Base-by-base conservation (phyloP, 1,140 invertebrate species). In the Bombus picipes region DNA sequence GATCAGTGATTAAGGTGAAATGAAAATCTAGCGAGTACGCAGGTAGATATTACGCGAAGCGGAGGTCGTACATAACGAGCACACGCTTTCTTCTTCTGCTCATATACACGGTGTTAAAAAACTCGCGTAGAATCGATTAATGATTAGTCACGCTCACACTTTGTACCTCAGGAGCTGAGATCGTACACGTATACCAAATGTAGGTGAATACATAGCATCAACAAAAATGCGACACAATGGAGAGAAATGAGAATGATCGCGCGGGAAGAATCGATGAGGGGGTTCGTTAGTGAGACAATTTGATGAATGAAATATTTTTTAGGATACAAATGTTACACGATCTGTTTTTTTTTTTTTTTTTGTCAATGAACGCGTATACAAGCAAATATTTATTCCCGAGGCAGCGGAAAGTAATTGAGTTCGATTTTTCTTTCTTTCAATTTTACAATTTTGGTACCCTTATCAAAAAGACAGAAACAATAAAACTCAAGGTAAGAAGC, bases 151-250 rank as follows among this genome's bases (percentile, higher is more conserved):
- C 59, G 80, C 68, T 83, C 82, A 90, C 79, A 88, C 79, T 83
- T 92, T 91, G 92, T 94, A 94, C 94, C 94, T 95, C 94, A 95
- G 94, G 94, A 95, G 94, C 91, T 94, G 94, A 94, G 94, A 94
- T 95, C 94, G 94, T 92, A 93, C 91, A 94, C 92, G 91, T 92
- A 93, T 59, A 57, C 12, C 39, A 57, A 78, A 65, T 32, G 39
- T 47, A 41, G 70, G 28, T 88, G 70, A 86, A 90, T 92, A 77
- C 10, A 41, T n/a, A 32, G 10, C n/a, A 39, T 3, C 32, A 43
- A 73, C 18, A 43, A 43, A 68, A 66, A 83, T 76, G 34, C 70
- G 80, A 81, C 25, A 34, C 53, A 81, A 72, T 73, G 68, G 73
- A 81, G 37, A 83, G 25, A 81, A 43, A 53, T 47, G 79, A 32